These are phyloP conservation scores for Austrolebias charrua DNA, from an alignment of 2,797 vertebrate genomes.

Conservation along the genomic window DNA sequence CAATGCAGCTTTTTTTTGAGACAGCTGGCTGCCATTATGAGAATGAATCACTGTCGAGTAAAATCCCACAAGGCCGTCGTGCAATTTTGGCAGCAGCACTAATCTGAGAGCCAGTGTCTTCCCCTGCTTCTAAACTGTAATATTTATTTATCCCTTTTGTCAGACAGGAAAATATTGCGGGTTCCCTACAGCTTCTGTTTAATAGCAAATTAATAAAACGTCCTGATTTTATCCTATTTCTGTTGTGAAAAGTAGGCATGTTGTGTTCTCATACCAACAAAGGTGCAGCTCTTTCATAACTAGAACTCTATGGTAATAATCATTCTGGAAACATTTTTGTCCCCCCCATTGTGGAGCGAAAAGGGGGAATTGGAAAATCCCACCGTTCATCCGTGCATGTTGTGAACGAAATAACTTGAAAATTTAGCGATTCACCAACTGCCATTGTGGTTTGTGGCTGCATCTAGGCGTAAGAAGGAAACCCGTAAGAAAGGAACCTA, in stretches of 20 bases:
- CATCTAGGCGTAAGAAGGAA: no score
- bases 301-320: background rate
- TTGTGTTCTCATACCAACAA: background rate
- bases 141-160: constrained; percentile 7
- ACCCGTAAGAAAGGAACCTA: no score
- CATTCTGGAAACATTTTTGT: background rate
- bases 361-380: no score
- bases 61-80: constrained; percentile 50
- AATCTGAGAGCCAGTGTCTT: constrained; percentile 28
- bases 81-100: constrained; percentile 41
- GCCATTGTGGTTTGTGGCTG: no score
- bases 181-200: background rate
- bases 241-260: background rate
- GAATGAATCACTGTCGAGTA: constrained; percentile 41
- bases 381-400: no score
- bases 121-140: constrained; percentile 3
- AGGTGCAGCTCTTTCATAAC: background rate
- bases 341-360: no score
- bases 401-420: no score
- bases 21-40: constrained; percentile 28
- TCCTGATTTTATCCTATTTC: background rate
- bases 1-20: constrained; percentile 8
- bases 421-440: no score
- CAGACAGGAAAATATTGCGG: constrained; percentile 6
- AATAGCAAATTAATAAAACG: background rate